Conservation (phyloP, 2,888 invertebrate species). For the Acrobasis suavella region DNA sequence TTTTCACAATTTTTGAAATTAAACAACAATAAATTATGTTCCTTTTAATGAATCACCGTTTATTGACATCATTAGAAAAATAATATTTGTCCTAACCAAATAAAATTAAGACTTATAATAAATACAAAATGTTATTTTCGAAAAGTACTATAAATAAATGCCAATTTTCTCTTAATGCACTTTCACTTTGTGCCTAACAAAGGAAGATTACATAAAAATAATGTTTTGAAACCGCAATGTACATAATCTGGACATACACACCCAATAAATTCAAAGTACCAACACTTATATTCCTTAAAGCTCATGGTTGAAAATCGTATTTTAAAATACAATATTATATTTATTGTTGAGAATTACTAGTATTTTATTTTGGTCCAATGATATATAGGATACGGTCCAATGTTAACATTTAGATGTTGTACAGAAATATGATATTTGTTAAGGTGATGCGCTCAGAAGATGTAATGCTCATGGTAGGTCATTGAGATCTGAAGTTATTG, state of each 20-base stretch:
- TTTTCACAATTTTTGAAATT: constrained; percentile 21
- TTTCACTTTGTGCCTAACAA: constrained; percentile 43
- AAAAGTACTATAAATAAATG: constrained; percentile 18
- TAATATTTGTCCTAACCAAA: constrained; percentile 1
- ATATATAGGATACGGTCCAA: constrained; percentile 66
- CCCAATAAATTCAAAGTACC: constrained; percentile 39
- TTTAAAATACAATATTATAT: constrained; percentile 59
- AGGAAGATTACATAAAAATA: constrained; percentile 25
- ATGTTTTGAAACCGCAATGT: constrained; percentile 37
- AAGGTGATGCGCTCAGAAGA: constrained; percentile 44
- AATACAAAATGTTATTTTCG: background rate
- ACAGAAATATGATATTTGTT: constrained; percentile 53
- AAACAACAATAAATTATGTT: constrained; percentile 8
- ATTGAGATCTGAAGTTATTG: constrained; percentile 18
- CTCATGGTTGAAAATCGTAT: constrained; percentile 56
- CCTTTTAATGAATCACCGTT: constrained; percentile 3
- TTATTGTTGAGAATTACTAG: constrained; percentile 73
- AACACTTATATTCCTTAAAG: constrained; percentile 50
- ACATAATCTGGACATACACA: constrained; percentile 36
- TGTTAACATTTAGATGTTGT: constrained; percentile 63
- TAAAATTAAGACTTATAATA: background rate
- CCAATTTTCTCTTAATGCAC: constrained; percentile 28
- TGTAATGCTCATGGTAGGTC: constrained; percentile 28
- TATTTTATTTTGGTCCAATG: constrained; percentile 77
- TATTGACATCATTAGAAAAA: constrained; percentile 2